Evolutionary conservation across 2,888 invertebrate species (phyloP), one percentile per base, ranked within the genome.

Genomic region (Anoncus sp.): DNA sequence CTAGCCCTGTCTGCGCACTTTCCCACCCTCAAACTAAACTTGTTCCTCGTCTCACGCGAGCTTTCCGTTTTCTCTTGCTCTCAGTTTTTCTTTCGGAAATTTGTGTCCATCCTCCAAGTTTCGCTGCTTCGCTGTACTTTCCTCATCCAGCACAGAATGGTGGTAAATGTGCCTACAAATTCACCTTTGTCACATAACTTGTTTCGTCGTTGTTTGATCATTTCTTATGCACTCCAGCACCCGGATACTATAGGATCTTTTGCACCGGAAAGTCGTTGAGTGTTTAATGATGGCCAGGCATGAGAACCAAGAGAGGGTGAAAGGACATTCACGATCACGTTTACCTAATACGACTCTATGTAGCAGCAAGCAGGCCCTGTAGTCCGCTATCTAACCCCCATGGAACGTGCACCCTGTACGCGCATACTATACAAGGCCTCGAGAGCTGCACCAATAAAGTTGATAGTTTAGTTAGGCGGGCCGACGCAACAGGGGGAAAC

Each of bases 381-480:
- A 47, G 66, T 45, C 43, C 43, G 71, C 60, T 38, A 47, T 47
- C 38, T 57, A 62, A 35, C 53, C 51, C 35, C 38, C 76, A 38
- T 66, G 35, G n/a, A 16, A 51, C 24, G 71, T 69, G 18, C 27
- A 69, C 24, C 66, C 38, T 45, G 53, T 59, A 59, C 38, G 53
- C 45, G 66, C 38, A 35, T 47, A 24, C 49, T 55, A n/a, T 55
- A 75, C 66, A 65, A 69, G 63, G 27, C 75, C 67, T 24, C 66
- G 72, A 24, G 70, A 85, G 81, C 81, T 77, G 75, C 81, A 83
- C 81, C 85, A 85, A 87, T 86, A 86, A 87, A 85, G 84, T 83
- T 85, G 84, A 86, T 85, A 85, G 86, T 87, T 87, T 86, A 87
- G 82, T 83, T 81, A 78, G 75, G 77, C 65, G 71, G 74, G 78